Evolutionary conservation across 2,888 invertebrate species (phyloP).

Genomic region (Drosophila pegasa): DNA sequence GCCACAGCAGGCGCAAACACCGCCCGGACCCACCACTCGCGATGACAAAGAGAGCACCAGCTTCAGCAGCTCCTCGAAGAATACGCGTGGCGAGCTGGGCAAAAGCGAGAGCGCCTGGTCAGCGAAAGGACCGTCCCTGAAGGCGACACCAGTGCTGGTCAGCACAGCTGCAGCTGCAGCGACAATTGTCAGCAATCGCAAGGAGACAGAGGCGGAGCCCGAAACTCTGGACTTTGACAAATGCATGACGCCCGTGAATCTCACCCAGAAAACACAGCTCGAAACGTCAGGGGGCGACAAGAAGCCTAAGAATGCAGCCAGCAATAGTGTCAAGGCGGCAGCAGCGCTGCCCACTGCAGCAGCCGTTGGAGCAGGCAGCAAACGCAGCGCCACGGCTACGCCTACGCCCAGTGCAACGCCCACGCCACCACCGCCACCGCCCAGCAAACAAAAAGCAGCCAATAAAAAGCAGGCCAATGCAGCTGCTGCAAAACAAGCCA

Average conservation of each 20-base stretch:
- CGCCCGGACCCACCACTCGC: conserved; percentile 80
- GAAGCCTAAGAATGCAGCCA: conserved; percentile 37
- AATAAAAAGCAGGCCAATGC: conserved; percentile 33
- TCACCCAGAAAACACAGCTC: conserved; percentile 65
- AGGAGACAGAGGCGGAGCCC: conserved; percentile 35
- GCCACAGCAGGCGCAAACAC: conserved; percentile 82
- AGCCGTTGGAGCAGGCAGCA: conserved; percentile 10
- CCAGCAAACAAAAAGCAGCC: conserved; percentile 45
- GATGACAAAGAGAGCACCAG: conserved; percentile 84
- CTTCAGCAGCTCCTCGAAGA: conserved; percentile 83
- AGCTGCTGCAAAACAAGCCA: conserved; percentile 22
- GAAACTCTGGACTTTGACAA: conserved; percentile 65
- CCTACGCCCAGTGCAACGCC: conserved; percentile 32
- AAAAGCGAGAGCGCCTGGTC: conserved; percentile 85
- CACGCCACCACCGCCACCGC: conserved; percentile 42
- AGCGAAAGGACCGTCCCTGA: conserved; percentile 84
- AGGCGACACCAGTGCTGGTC: conserved; percentile 83
- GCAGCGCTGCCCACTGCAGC: conserved; percentile 26
- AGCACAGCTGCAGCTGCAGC: conserved; percentile 57
- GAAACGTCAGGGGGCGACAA: conserved; percentile 24
- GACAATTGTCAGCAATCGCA: conserved; percentile 30
- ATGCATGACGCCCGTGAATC: conserved; percentile 68
- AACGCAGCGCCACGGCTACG: conserved; percentile 46
- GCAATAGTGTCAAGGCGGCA: conserved; percentile 36
- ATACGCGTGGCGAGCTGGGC: conserved; percentile 82